These are phyloP conservation scores for Hartigia nigra DNA, from an alignment of 2,888 invertebrate species.

Conservation along the genomic window DNA sequence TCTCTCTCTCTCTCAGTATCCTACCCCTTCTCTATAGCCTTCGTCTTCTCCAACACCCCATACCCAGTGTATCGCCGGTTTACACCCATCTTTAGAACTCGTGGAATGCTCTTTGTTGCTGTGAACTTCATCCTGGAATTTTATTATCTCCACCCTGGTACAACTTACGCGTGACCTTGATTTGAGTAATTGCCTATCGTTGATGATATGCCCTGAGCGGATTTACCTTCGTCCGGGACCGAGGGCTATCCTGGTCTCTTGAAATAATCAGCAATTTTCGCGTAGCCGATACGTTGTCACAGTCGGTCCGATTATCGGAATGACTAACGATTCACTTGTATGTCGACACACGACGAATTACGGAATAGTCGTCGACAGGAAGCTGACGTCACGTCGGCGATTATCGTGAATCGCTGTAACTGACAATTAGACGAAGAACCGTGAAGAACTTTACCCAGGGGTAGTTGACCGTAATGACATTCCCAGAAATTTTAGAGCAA, in stretches of 20 bases:
- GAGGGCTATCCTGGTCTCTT: not conserved
- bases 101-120: conserved; percentile 59
- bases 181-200: not conserved
- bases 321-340: not conserved
- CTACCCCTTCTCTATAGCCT: not conserved
- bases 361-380: not conserved
- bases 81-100: conserved; percentile 37
- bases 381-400: not conserved
- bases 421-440: not conserved
- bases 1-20: too few relatives aligned
- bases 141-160: not conserved
- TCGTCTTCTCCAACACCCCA: not conserved
- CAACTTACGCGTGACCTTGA: not conserved
- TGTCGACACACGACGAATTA: not conserved
- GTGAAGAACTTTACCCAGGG: not conserved
- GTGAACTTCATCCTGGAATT: not conserved
- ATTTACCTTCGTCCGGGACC: not conserved
- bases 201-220: not conserved
- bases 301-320: not conserved
- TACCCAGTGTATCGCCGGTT: not conserved
- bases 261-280: not conserved
- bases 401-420: not conserved
- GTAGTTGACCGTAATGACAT: not conserved
- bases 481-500: not conserved
- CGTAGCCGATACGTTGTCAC: not conserved